Percentiles rank a stretch among this genome's conserved stretches.
These are phyloP conservation scores for Aspidiotus rigidus DNA, from an alignment of 2,888 invertebrate species.

Conservation along the genomic window DNA sequence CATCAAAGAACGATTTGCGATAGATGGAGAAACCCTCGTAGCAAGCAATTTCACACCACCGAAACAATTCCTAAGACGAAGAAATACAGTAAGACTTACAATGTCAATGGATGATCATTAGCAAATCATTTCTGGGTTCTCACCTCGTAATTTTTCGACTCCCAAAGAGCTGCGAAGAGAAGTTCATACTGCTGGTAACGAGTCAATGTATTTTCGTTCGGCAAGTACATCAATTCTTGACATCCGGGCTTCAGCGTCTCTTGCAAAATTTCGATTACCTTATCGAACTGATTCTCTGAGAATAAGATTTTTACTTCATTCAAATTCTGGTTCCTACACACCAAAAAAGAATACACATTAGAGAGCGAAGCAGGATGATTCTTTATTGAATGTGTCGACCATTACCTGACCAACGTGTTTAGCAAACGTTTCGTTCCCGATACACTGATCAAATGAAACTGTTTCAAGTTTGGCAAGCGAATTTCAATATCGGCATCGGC, in stretches of 20 bases:
- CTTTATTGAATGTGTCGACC: too few relatives aligned
- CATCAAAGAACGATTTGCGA: conserved; percentile 45
- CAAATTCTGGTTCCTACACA: conserved; percentile 42
- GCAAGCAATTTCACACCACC: conserved; percentile 68
- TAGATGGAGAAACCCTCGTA: conserved; percentile 60
- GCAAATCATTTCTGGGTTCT: too few relatives aligned
- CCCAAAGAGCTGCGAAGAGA: conserved; percentile 58
- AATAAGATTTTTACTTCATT: conserved; percentile 59
- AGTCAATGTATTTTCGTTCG: conserved; percentile 33
- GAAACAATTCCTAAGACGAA: conserved; percentile 53
- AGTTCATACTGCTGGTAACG: conserved; percentile 46
- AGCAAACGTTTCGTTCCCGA: conserved; percentile 16
- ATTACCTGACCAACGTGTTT: conserved; percentile 24
- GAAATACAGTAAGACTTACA: conserved; percentile 15
- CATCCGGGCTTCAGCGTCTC: conserved; percentile 51
- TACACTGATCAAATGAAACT: conserved; percentile 23
- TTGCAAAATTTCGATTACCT: conserved; percentile 57
- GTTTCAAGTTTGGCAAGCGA: conserved; percentile 26
- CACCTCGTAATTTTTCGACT: conserved; percentile 48
- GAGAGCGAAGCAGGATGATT: too few relatives aligned
- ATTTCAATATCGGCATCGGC: conserved; percentile 18
- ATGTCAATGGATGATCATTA: not conserved
- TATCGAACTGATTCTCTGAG: conserved; percentile 54
- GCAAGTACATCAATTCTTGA: conserved; percentile 27
- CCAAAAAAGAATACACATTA: not conserved